Evolutionary conservation across 1,140 invertebrate genomes (phyloP), one percentile per base, ranked within the genome.

Genomic region (Brachionus sp.): DNA sequence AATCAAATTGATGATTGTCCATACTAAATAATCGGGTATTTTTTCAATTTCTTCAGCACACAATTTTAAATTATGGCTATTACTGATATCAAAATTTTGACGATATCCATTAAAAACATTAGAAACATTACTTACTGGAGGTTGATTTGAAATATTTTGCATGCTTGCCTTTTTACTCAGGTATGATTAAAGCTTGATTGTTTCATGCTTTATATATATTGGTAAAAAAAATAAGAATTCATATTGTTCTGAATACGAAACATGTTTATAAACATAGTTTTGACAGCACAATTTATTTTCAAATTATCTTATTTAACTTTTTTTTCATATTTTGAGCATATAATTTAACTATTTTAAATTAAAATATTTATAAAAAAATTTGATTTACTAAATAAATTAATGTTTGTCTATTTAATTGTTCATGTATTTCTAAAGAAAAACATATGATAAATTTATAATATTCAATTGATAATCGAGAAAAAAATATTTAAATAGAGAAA

Each of bases 1-100:
- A n/a, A 70, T 70, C 16, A 70, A 19, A 39, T 70, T 70, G 42
- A 70, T 42, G 5, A 70, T 70, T 3, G 66, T 70, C 66, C 66
- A 70, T 37, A 3, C 16, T 37, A 70, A 19, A 70, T 39, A 70
- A 16, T 70, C 66, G 1, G 35, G 35, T 39, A 70, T 39, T 39
- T 57, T 57, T 57, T 57, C 50, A 23, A 57, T 23, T 57, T 57
- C 50, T 23, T 57, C 50, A 25, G 19, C 5, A 19, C 19, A 7
- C 3, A 57, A 57, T 57, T 57, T 57, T 57, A 19, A 9, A 19
- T 57, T 57, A 19, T 57, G 9, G n/a, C 19, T 50, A 5, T 50
- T 16, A 13, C 44, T 29, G 29, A 3, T 12, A 46, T 46, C 13
- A 66, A 66, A 66, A 35, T n/a, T 12, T 33, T 66, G 33, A 66